Base-by-base conservation (phyloP, 2,797 vertebrate genomes). In the Sebastes itinus region DNA sequence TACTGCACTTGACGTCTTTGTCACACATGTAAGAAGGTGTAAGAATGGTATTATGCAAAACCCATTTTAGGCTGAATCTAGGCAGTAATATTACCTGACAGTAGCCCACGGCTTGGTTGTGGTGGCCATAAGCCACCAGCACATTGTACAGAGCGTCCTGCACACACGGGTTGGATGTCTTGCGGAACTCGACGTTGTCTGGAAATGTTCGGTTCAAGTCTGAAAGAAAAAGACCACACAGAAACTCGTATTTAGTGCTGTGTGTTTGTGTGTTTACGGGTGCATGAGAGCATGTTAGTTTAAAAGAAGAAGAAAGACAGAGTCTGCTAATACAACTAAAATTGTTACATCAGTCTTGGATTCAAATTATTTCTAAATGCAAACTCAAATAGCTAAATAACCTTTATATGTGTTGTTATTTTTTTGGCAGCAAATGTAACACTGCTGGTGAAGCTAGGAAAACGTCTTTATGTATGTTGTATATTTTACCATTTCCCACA, bases 181-280 rank as follows among this genome's bases (percentile, higher is more conserved):
- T 97, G 49, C 89, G 96, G 92, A 99, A 99, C 28, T 94, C 94
- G 77, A 99, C 76, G 10, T 99, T 99, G 92, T 99, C 98, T 58
- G 98, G 98, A 94, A 99, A 99, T 56, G 98, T 99, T 93, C 98
- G 96, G 94, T 99, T 97, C 87, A 99, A 92, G 85, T 99, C 98
- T 99, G 86, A 73, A 81, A 83, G 38, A 54, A 25, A 38, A 32
- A 55, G 1, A 58, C 6, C 33, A 66, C 20, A 60, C 9, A 20
- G 13, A 81, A 70, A 59, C 4, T 23, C 7, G n/a, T 77, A 23
- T 30, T 35, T 1, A 61, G 25, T 49, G 2, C 5, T 42, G 32
- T 59, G 54, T 69, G 18, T 30, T 12, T 13, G 42, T 59, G 61
- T 69, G 18, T 30, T 12, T 13, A 46, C 62, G 27, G 3, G 6